Percentiles rank a stretch among this genome's conserved stretches.
phyloP scores from a whole-genome alignment of 1,140 invertebrate genomes.

The Aphidius ervi region DNA sequence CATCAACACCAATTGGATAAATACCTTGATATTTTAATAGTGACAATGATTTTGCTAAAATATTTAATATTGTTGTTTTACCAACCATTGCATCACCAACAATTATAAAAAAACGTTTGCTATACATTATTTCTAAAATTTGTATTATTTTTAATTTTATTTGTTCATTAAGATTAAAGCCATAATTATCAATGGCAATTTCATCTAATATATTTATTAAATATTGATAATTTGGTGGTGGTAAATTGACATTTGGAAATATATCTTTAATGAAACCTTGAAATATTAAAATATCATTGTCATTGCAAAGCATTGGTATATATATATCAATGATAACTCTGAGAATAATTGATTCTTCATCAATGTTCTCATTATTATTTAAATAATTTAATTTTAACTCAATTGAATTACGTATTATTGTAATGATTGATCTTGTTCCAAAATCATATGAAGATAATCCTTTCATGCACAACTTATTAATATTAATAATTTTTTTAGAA shows the following conservation, averaged over 20 bases:
- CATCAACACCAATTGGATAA: constrained; percentile 41
- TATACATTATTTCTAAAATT: constrained; percentile 66
- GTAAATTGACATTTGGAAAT: constrained; percentile 58
- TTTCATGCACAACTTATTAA: constrained; percentile 61
- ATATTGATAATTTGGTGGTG: constrained; percentile 53
- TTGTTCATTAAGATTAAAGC: constrained; percentile 51
- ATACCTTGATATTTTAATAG: constrained; percentile 44
- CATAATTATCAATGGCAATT: constrained; percentile 47
- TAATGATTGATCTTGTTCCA: constrained; percentile 53
- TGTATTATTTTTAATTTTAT: constrained; percentile 63
- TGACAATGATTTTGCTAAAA: constrained; percentile 54
- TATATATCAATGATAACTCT: constrained; percentile 65
- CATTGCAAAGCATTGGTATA: constrained; percentile 60
- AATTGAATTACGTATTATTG: constrained; percentile 58
- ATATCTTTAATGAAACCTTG: constrained; percentile 62
- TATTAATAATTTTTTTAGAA: constrained; percentile 58
- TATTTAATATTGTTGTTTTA: constrained; percentile 53
- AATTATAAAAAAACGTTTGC: constrained; percentile 57
- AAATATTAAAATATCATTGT: constrained; percentile 61
- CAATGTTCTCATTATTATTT: constrained; percentile 42
- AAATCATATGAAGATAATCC: constrained; percentile 60
- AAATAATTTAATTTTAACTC: constrained; percentile 59
- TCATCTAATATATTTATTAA: constrained; percentile 41
- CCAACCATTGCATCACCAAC: constrained; percentile 56
- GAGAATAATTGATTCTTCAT: constrained; percentile 56